Percentiles rank a stretch among this genome's conserved stretches.
Conservation (phyloP, 1,140 invertebrate genomes). For the Galleria mellonella region DNA sequence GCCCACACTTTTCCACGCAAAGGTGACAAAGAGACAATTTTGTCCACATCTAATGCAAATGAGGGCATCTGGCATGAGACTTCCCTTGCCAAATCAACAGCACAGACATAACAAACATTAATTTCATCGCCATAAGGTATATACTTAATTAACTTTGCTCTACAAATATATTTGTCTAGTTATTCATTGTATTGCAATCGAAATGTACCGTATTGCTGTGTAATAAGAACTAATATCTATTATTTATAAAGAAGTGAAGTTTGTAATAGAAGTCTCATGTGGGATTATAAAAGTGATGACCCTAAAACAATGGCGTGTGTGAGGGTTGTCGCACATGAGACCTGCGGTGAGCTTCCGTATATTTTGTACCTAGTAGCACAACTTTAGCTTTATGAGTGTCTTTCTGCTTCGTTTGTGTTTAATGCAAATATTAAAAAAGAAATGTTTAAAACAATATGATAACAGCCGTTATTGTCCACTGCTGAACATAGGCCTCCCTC, state of each 20-base stretch:
- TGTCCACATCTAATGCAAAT: constrained; percentile 42
- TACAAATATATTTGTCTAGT: background rate
- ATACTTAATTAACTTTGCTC: background rate
- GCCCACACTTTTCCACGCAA: constrained; percentile 11
- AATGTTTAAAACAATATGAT: no score
- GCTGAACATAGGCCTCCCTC: no score
- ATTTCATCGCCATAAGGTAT: background rate
- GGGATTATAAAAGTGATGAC: constrained; percentile 35
- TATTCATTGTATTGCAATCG: background rate
- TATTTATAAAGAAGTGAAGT: background rate
- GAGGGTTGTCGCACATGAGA: constrained; percentile 13
- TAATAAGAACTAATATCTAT: background rate
- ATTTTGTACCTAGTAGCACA: background rate
- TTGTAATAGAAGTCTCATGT: constrained; percentile 25
- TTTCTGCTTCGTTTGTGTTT: no score
- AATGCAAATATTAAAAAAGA: no score
- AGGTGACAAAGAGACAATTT: constrained; percentile 39
- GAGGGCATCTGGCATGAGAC: constrained; percentile 27
- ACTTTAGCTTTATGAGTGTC: no score
- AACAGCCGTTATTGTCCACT: no score
- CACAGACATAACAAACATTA: background rate
- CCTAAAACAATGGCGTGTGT: constrained; percentile 32
- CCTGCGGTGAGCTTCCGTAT: background rate
- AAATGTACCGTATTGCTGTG: background rate
- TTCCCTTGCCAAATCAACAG: constrained; percentile 7